phyloP scores from a whole-genome alignment of 2,113 vertebrate genomes.

The Mastomys natalensis region DNA sequence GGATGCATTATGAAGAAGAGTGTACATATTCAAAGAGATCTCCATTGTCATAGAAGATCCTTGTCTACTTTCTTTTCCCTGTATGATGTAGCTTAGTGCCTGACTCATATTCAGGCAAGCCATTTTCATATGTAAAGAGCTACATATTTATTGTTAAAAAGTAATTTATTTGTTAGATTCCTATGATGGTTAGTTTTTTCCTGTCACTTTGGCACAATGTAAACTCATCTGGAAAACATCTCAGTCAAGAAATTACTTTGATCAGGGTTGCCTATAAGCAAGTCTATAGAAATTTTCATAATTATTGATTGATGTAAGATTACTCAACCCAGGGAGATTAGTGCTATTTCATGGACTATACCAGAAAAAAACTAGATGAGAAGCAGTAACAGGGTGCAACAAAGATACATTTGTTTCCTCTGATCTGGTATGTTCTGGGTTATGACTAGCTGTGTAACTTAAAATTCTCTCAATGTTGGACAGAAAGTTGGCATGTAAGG shows the following conservation, averaged over 20 bases:
- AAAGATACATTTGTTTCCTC: not conserved
- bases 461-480: not conserved
- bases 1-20: accelerated
- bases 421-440: too few relatives aligned
- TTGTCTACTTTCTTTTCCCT: not conserved
- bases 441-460: not conserved
- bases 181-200: not conserved
- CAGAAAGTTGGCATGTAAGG: not conserved
- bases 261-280: too few relatives aligned
- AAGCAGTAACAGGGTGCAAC: not conserved
- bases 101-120: not conserved
- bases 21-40: not conserved
- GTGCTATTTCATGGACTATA: not conserved
- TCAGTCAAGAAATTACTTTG: too few relatives aligned
- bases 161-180: not conserved
- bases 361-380: not conserved
- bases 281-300: not conserved
- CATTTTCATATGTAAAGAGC: not conserved
- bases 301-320: not conserved
- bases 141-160: not conserved
- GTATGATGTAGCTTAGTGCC: not conserved
- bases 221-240: not conserved
- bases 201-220: not conserved
- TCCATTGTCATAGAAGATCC: not conserved
- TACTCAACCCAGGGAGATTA: not conserved